Evolutionary conservation across 2,888 invertebrate genomes (phyloP), one percentile per base, ranked within the genome.

Genomic region (Gnatocerus cornutus): DNA sequence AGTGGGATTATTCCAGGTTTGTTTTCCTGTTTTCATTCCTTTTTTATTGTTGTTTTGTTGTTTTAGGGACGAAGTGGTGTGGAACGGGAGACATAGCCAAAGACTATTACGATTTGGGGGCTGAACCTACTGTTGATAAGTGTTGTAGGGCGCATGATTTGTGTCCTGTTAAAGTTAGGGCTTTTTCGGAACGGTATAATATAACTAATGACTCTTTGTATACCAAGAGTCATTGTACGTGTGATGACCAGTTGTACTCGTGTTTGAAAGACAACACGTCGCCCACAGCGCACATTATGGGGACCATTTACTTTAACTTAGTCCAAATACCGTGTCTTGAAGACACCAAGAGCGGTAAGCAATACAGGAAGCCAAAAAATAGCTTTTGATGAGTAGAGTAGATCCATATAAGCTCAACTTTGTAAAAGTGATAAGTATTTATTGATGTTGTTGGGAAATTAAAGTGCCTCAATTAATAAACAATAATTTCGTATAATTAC

Each of bases 101-200:
- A 13, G 89, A 91, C 80, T 96, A 94, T 85, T 92, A 92, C 83
- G 96, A 97, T 85, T 87, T 97, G 73, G 97, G 97, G 41, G 87
- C 89, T 0, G 92, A 91, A 79, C 85, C 84, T 80, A 86, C 86
- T 30, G 90, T 94, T 77, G 96, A 96, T 85, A 88, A 90, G 76
- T 97, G 97, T 84, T 97, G 97, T 85, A 89, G 96, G 69, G 92
- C 91, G 10, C 97, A 97, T 83, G 97, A 97, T 86, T 88, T 96
- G 58, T 97, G 97, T 81, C 96, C 96, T 1, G 89, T 92, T 56
- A 96, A 96, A 82, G 88, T 90, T 41, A 86, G 88, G 73, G 91
- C 91, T 12, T 91, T 92, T 81, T 88, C 89, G 39, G 86, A 86
- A 66, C 90, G 93, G 76, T 96, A 95, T 85, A 93, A 94, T 82